A percentile compares a stretch with the other conserved stretches of the same genome.
phyloP scores from a whole-genome alignment of 2,113 vertebrate genomes.

The Gambusia holbrooki region DNA sequence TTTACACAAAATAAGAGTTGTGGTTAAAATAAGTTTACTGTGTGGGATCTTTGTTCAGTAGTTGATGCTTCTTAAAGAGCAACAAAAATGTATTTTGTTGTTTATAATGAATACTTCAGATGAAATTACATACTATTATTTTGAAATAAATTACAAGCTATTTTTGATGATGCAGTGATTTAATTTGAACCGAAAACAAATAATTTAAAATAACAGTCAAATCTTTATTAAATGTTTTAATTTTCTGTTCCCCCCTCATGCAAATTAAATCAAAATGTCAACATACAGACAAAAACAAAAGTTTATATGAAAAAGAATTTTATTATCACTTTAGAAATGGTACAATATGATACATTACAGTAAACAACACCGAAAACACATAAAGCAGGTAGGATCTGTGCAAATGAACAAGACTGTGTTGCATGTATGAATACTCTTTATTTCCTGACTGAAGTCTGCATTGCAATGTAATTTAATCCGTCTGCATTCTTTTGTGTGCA shows the following conservation, averaged over 20 bases:
- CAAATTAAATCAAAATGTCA: background rate
- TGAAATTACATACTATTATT: no score
- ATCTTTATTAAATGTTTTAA: background rate
- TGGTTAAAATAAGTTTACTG: no score
- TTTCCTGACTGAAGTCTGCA: slow-evolving; percentile 19
- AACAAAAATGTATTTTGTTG: no score
- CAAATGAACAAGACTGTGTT: slow-evolving; percentile 53
- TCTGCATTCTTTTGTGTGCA: slow-evolving; percentile 31
- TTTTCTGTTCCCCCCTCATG: background rate
- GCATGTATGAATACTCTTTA: slow-evolving; percentile 8
- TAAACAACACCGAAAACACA: slow-evolving; percentile 60
- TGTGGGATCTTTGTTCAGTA: no score
- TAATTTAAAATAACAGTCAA: no score
- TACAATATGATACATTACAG: slow-evolving; percentile 71
- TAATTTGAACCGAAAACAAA: no score
- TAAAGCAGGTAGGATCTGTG: slow-evolving; percentile 62
- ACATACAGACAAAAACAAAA: background rate
- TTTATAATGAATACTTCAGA: no score
- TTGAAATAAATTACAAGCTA: no score
- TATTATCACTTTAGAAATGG: slow-evolving; percentile 67
- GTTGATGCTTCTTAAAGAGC: no score
- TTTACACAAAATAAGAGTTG: no score
- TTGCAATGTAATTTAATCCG: background rate
- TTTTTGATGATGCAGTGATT: no score
- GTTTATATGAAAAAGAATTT: slow-evolving; percentile 65